Base-by-base conservation (phyloP, 2,797 vertebrate species). In the Gallinago stenura region DNA sequence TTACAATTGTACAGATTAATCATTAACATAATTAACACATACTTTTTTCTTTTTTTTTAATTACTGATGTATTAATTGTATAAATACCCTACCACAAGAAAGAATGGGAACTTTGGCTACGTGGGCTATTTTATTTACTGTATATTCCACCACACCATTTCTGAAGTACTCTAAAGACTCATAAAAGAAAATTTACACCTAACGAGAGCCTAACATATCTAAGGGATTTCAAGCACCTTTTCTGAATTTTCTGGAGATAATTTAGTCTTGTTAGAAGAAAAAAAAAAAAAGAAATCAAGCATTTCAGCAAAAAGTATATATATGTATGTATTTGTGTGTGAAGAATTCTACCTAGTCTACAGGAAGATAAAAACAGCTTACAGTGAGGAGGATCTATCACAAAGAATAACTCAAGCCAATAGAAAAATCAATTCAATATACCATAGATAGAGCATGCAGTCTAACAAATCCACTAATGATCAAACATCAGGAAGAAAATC, bases 381-480 rank as follows among this genome's bases (percentile, higher is more conserved):
- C 35, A 90, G 65, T 1, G 22, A 90, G 85, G 31, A 89, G 12
- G 46, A 95, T 79, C 71, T 71, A 90, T 81, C 58, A 95, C 20
- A 66, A 53, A 93, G 45, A 97, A 88, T 84, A 90, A 92, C 45
- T 95, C 39, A 82, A 93, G 31, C 12, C 90, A 84, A 69, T 18
- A 87, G 43, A 60, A 96, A 95, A 95, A 89, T 75, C 45, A 94
- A 68, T 73, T 45, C 89, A 94, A 57, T 56, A 84, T 54, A n/a
- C 41, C 84, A 78, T 10, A 69, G 45, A 56, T 2, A 81, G 60
- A 91, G 30, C 60, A 80, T 2, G 10, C 25, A 86, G 56, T 66
- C 57, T 69, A 93, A 86, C 41, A 91, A 90, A 94, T 91, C 39
- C 64, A 78, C 45, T 65, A 35, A 54, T 65, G 50, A 87, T 88